Evolutionary conservation across 2,113 vertebrate species (phyloP).

Genomic region (Galemys pyrenaicus): DNA sequence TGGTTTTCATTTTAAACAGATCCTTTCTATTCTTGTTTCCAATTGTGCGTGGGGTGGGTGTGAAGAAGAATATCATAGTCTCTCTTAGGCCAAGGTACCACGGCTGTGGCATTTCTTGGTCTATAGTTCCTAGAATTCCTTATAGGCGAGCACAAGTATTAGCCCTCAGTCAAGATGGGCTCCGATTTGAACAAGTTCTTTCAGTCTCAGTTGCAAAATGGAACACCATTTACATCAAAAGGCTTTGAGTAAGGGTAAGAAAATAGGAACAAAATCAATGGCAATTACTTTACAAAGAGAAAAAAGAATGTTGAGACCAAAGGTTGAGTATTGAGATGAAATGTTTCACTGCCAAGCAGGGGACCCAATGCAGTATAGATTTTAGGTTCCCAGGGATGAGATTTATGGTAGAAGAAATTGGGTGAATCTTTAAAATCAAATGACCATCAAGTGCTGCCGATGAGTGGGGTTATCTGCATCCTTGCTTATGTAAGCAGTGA

Average conservation of each 20-base stretch:
- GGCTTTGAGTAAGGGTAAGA: not conserved
- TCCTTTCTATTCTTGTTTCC: not conserved
- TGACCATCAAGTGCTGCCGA: not conserved
- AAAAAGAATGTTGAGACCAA: not conserved
- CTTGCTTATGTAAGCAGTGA: not conserved
- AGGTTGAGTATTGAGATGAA: not conserved
- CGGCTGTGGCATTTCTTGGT: not conserved
- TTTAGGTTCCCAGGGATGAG: not conserved
- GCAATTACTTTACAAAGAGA: not conserved
- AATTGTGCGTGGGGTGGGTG: no score
- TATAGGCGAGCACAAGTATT: no score
- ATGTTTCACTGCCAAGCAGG: not conserved
- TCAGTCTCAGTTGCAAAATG: not conserved
- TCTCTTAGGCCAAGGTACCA: not conserved
- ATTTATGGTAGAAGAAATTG: not conserved
- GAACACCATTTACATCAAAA: not conserved
- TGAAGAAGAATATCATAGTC: no score
- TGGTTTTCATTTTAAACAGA: conserved; percentile 15
- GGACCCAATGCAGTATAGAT: not conserved
- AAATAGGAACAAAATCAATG: not conserved
- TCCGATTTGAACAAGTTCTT: not conserved
- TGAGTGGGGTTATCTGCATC: not conserved
- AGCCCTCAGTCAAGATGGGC: not conserved
- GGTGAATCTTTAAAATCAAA: not conserved
- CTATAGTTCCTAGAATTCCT: not conserved